These are phyloP conservation scores for Mamestra configurata DNA, from an alignment of 1,140 invertebrate species.

Conservation along the genomic window DNA sequence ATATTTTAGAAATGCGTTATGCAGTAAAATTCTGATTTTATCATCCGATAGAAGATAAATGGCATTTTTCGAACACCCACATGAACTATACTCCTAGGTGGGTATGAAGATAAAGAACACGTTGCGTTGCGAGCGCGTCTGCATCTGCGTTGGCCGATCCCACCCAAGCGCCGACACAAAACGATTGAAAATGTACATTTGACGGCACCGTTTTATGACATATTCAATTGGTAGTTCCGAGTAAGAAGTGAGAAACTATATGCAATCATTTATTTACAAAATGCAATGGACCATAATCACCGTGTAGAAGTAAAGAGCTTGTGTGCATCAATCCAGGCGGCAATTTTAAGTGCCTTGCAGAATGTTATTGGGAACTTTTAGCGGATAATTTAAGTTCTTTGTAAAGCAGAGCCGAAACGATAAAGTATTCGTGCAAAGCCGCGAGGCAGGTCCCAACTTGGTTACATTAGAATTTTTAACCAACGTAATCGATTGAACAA, in stretches of 20 bases:
- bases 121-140: constrained; percentile 11
- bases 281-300: constrained; percentile 21
- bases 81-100: constrained; percentile 5
- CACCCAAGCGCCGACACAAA: constrained; percentile 50
- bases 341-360: constrained; percentile 4
- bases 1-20: constrained; percentile 14
- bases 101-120: constrained; percentile 36
- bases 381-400: constrained; percentile 23
- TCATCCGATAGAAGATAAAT: constrained; percentile 38
- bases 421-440: constrained; percentile 31
- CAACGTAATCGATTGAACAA: constrained; percentile 40
- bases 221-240: constrained; percentile 51
- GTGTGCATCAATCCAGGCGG: neutral
- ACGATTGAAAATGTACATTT: constrained; percentile 48
- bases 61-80: constrained; percentile 48
- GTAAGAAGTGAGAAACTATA: constrained; percentile 34
- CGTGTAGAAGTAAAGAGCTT: neutral
- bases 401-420: constrained; percentile 17
- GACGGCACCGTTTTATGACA: constrained; percentile 51
- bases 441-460: neutral
- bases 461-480: constrained; percentile 46
- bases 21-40: constrained; percentile 19
- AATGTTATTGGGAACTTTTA: constrained; percentile 28
- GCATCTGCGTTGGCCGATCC: constrained; percentile 41
- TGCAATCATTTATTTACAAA: constrained; percentile 12